These are phyloP conservation scores for Oreochromis grahami DNA, from an alignment of 2,797 vertebrate species.

Conservation along the genomic window DNA sequence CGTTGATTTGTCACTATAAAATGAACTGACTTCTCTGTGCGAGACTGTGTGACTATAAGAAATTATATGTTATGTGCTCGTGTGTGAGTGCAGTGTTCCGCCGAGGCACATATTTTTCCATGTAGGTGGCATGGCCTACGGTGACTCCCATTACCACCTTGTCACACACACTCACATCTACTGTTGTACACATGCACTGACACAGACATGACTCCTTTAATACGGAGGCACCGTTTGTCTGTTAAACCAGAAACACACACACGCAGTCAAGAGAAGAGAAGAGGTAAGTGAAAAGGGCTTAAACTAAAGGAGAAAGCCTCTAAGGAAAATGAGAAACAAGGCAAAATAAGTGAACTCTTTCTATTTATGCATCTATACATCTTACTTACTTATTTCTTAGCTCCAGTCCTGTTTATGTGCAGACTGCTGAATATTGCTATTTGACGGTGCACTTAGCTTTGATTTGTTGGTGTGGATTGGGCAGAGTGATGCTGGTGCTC, in stretches of 20 bases:
- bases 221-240: not conserved
- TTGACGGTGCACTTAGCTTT: slow-evolving; percentile 22
- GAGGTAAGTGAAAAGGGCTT: not conserved
- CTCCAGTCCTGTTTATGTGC: not conserved
- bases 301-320: not conserved
- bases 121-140: slow-evolving; percentile 39
- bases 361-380: not conserved
- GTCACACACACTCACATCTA: slow-evolving; percentile 66
- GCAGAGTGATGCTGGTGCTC: slow-evolving; percentile 8
- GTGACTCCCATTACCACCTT: slow-evolving; percentile 75
- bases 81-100: slow-evolving; percentile 15
- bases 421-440: slow-evolving; percentile 8
- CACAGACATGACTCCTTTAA: not conserved
- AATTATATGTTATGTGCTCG: not conserved
- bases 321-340: not conserved
- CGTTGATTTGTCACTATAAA: slow-evolving; percentile 54
- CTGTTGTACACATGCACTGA: slow-evolving; percentile 8
- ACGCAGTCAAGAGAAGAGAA: not conserved
- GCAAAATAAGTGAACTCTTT: not conserved
- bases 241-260: not conserved
- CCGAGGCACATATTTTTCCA: slow-evolving; percentile 54
- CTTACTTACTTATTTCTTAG: not conserved
- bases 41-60: slow-evolving; percentile 62
- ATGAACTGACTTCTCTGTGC: slow-evolving; percentile 59
- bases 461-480: slow-evolving; percentile 59